A percentile compares a stretch with the other conserved stretches of the same genome.
Conservation (phyloP, 2,888 invertebrate genomes). For the Agrotis clavis region DNA sequence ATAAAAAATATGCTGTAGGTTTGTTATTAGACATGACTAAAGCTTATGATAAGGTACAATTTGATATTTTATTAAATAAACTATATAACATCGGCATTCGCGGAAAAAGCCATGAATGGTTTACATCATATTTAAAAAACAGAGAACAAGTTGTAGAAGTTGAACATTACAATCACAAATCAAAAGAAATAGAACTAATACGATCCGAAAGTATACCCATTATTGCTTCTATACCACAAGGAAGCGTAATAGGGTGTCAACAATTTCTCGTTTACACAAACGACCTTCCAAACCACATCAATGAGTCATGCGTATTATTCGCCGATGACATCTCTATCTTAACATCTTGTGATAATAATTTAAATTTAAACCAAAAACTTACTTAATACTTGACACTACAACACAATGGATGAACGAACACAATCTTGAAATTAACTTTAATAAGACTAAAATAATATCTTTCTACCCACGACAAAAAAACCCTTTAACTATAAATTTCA, state of each 20-base stretch:
- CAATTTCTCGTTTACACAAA: too few relatives aligned
- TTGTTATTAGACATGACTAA: not conserved
- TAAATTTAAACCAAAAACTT: not conserved
- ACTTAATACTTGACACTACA: constrained; percentile 1
- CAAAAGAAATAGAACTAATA: too few relatives aligned
- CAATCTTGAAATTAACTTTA: constrained; percentile 15
- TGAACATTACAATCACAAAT: not conserved
- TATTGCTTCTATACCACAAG: too few relatives aligned
- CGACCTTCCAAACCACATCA: not conserved
- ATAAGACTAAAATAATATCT: constrained; percentile 15
- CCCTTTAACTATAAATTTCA: constrained; percentile 4
- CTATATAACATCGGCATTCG: too few relatives aligned
- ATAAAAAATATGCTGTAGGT: too few relatives aligned
- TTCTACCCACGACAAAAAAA: not conserved
- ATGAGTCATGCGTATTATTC: not conserved
- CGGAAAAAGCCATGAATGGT: too few relatives aligned
- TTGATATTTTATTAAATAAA: not conserved
- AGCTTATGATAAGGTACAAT: not conserved
- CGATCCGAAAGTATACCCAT: too few relatives aligned
- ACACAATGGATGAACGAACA: constrained; percentile 16
- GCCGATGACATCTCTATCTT: not conserved
- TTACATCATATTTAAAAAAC: not conserved
- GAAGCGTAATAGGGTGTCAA: too few relatives aligned
- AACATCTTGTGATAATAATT: not conserved
- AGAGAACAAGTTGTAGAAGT: not conserved